phyloP scores from a whole-genome alignment of 2,888 invertebrate genomes.

The Taphrorychus bicolor region DNA sequence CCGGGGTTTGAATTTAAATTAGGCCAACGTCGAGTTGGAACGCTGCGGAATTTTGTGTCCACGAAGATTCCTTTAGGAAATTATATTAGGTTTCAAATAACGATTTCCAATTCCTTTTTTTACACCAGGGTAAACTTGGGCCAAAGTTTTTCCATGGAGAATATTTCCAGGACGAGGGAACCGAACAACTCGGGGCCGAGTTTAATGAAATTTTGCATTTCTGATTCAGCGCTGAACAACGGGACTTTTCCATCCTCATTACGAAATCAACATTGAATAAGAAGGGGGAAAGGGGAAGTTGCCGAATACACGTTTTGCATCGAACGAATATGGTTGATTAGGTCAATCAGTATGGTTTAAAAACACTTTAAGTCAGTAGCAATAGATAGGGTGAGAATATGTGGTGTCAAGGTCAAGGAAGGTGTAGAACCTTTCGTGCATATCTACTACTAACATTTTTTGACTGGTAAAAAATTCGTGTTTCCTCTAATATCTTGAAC shows the following conservation, averaged over 20 bases:
- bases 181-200: not conserved
- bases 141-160: constrained; percentile 12
- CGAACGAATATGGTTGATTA: no score
- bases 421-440: no score
- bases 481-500: no score
- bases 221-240: constrained; percentile 1
- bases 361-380: no score
- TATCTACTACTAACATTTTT: no score
- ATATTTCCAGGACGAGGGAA: no score
- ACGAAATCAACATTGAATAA: not conserved
- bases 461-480: no score
- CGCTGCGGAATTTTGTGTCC: constrained; percentile 22
- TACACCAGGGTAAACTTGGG: constrained; percentile 34
- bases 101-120: constrained; percentile 35
- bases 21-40: constrained; percentile 11
- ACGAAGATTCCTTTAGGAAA: constrained; percentile 29
- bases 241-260: not conserved
- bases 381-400: no score
- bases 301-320: not conserved
- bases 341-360: no score
- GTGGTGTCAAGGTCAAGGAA: no score
- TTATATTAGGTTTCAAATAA: constrained; percentile 36
- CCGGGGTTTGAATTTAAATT: constrained; percentile 25
- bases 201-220: constrained; percentile 25
- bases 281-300: not conserved